phyloP scores from a whole-genome alignment of 2,888 invertebrate genomes.

The Blomia tropicalis region DNA sequence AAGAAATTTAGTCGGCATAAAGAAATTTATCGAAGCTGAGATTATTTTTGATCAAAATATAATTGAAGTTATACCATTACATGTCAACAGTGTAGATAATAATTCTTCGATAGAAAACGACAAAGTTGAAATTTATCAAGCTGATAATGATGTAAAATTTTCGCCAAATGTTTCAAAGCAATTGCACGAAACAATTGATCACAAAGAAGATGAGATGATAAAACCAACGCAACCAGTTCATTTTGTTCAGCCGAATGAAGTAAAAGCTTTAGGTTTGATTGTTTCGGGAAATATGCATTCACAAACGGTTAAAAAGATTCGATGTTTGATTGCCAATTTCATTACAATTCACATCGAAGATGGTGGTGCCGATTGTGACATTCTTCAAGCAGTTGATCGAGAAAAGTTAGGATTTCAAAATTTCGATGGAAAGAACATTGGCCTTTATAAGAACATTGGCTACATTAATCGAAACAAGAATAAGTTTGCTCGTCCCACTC shows the following conservation, averaged over 20 bases:
- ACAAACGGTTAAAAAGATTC: conserved; percentile 7
- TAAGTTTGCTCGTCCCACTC: not conserved
- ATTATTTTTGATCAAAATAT: not conserved
- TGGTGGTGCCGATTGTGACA: not conserved
- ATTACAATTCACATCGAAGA: not conserved
- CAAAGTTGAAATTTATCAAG: not conserved
- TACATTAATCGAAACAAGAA: conserved; percentile 1
- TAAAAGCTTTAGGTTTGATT: not conserved
- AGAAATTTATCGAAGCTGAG: not conserved
- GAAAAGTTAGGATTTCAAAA: not conserved
- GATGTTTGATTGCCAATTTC: conserved; percentile 6
- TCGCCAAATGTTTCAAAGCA: not conserved
- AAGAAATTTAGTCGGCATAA: not conserved
- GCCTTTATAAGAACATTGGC: conserved; percentile 5
- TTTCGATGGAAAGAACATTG: conserved; percentile 3
- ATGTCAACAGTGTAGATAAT: not conserved
- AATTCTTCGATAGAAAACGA: too few species aligned
- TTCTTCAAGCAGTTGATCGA: not conserved
- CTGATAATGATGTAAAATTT: not conserved
- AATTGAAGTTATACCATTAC: not conserved
- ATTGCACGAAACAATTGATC: not conserved
- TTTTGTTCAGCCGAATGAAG: not conserved
- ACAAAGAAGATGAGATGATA: not conserved
- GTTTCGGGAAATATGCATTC: not conserved
- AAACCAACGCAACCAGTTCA: not conserved